Conservation (phyloP, 2,888 invertebrate genomes). For the Odontomyia ornata region DNA sequence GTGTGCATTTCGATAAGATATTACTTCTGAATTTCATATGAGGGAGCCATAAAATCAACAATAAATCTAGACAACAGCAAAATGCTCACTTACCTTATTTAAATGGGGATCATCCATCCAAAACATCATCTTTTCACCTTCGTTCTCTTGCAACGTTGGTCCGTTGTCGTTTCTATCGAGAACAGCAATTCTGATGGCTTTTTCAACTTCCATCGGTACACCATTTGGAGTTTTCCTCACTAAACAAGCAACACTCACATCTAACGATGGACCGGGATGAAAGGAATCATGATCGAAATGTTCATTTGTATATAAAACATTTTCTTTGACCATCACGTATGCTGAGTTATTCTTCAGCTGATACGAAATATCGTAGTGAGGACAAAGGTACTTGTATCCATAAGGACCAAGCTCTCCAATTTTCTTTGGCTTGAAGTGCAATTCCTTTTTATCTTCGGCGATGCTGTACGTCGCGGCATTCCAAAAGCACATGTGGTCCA, state of each 20-base stretch:
- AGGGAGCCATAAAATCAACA: too few relatives aligned
- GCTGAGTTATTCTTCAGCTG: constrained; percentile 62
- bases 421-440: constrained; percentile 45
- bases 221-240: constrained; percentile 58
- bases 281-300: constrained; percentile 65
- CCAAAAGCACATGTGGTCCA: constrained; percentile 62
- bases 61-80: too few relatives aligned
- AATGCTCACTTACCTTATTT: constrained; percentile 56
- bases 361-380: constrained; percentile 65
- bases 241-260: constrained; percentile 63
- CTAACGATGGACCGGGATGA: constrained; percentile 60
- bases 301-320: constrained; percentile 62
- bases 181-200: constrained; percentile 67
- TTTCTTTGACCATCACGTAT: constrained; percentile 62
- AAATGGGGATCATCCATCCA: constrained; percentile 60
- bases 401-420: constrained; percentile 64
- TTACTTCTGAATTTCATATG: too few relatives aligned
- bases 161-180: constrained; percentile 93
- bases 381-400: constrained; percentile 65
- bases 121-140: constrained; percentile 54
- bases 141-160: constrained; percentile 71
- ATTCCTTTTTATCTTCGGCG: constrained; percentile 55
- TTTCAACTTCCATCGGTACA: constrained; percentile 52
- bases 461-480: constrained; percentile 57
- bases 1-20: too few relatives aligned